phyloP scores from a whole-genome alignment of 2,888 invertebrate genomes.

The Diabrotica balteata region DNA sequence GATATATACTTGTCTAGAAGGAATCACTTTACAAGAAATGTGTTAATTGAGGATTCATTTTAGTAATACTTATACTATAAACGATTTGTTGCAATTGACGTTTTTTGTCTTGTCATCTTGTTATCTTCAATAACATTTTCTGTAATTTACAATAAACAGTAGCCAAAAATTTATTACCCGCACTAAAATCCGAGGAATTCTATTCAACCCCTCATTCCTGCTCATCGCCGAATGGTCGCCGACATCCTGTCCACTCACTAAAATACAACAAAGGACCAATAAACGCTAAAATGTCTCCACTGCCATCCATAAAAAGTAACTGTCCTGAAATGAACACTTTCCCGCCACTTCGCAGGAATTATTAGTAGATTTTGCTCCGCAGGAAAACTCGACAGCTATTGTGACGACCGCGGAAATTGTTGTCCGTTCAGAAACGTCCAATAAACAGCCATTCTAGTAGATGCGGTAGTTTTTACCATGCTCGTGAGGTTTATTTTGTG shows the following conservation, averaged over 20 bases:
- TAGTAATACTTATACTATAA: no score
- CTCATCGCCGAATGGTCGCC: not conserved
- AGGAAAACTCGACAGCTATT: conserved; percentile 7
- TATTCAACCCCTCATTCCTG: no score
- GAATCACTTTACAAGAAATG: no score
- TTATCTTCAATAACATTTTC: no score
- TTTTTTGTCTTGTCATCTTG: no score
- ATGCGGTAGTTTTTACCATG: not conserved
- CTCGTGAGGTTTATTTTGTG: no score
- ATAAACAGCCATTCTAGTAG: conserved; percentile 20
- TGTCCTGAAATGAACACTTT: conserved; percentile 47
- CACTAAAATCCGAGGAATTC: no score
- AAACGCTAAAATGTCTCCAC: conserved; percentile 51
- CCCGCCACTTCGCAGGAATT: conserved; percentile 44
- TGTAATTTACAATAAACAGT: no score
- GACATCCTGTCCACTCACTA: conserved; percentile 32
- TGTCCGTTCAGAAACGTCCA: conserved; percentile 21
- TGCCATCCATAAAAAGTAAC: conserved; percentile 53
- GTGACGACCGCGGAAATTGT: conserved; percentile 30
- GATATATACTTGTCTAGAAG: no score
- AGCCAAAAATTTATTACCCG: no score
- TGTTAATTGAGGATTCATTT: no score
- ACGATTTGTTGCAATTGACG: no score
- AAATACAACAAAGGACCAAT: conserved; percentile 49
- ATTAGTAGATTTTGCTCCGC: conserved; percentile 42